Evolutionary conservation across 1,140 invertebrate species (phyloP), one percentile per base, ranked within the genome.

Genomic region (Monomorium pharaonis): DNA sequence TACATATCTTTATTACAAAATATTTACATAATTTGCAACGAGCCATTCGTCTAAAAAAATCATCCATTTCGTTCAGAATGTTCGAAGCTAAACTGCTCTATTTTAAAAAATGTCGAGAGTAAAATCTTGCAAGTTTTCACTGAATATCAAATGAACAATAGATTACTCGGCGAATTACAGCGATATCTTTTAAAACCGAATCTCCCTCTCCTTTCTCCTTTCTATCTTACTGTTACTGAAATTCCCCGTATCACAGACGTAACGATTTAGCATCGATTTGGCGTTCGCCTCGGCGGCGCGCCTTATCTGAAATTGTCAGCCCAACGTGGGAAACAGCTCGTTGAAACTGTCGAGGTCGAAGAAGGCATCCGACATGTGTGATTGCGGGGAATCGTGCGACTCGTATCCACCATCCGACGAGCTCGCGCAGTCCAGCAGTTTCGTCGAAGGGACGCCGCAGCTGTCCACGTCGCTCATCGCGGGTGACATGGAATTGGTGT

Each of bases 341-440:
- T 95, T 96, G 89, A 96, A 96, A 74, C 96, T 96, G 91, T 97
- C 96, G 80, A 96, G 87, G 92, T 96, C 96, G 86, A 95, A 94
- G 69, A 96, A 92, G 84, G 95, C 93, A 87, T 78, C 65, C 4
- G 62, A 54, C 21, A 24, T 21, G 10, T 24, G 78, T 27, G 76
- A 33, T n/a, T 65, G 81, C 2, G 94, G 93, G 1, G 95, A 95
- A 78, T 91, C 94, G 27, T 95, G 92, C 0, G 95, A 95, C 69
- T 95, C 95, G 51, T 95, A 95, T 5, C 95, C 94, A 33, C 91
- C 92, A 62, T 95, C 95, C 16, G 94, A 95, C 21, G 91, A 87
- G 60, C 76, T 91, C 0, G 88, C 86, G 14, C 27, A 60, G 37
- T 94, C 93, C 12, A 91, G 12, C 81, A 93, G 21, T 80, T 93